These are phyloP conservation scores for Hyphantria cunea DNA, from an alignment of 1,140 invertebrate species.

Conservation along the genomic window DNA sequence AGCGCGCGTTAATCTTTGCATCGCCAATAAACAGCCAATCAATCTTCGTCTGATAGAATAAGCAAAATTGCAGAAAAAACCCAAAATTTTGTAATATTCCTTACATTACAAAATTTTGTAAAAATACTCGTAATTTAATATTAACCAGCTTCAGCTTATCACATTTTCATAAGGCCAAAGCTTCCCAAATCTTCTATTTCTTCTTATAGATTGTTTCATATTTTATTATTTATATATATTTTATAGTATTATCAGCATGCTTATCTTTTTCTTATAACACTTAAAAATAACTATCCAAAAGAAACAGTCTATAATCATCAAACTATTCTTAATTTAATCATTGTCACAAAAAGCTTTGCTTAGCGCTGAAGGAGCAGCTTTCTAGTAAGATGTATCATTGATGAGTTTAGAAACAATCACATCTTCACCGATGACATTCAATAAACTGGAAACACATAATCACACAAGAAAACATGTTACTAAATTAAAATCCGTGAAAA, in stretches of 20 bases:
- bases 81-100: not conserved
- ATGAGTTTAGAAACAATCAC: constrained; percentile 21
- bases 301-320: constrained; percentile 63
- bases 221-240: constrained; percentile 39
- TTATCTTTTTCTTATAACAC: constrained; percentile 29
- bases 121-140: constrained; percentile 41
- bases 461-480: constrained; percentile 33
- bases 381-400: constrained; percentile 44
- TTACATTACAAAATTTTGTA: constrained; percentile 29
- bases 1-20: no score
- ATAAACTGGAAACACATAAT: constrained; percentile 35
- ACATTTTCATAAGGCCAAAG: constrained; percentile 49
- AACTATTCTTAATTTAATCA: constrained; percentile 26
- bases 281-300: constrained; percentile 28
- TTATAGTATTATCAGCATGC: constrained; percentile 49
- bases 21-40: no score
- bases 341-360: constrained; percentile 57
- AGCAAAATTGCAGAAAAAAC: not conserved
- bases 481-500: constrained; percentile 55
- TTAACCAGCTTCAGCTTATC: constrained; percentile 55
- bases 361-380: constrained; percentile 63
- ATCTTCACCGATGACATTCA: constrained; percentile 35
- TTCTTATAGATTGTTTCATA: constrained; percentile 66
- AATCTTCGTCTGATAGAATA: no score
- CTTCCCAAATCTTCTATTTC: constrained; percentile 51